phyloP scores from a whole-genome alignment of 2,888 invertebrate species.

The Polylopha cassiicola region DNA sequence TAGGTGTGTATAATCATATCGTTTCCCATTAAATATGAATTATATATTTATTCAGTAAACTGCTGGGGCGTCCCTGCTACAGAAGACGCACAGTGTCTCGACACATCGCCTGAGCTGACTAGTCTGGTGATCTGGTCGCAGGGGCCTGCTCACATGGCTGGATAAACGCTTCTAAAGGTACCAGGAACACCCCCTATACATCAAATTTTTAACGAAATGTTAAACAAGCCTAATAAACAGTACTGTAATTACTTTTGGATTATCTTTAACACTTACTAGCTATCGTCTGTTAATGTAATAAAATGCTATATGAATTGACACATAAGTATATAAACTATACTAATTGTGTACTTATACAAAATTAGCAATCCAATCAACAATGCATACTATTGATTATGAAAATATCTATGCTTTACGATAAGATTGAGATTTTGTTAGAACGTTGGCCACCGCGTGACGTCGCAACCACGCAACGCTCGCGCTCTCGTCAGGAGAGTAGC shows the following conservation, averaged over 20 bases:
- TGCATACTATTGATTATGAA: constrained; percentile 73
- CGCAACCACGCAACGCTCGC: constrained; percentile 26
- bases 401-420: constrained; percentile 66
- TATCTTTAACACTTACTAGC: constrained; percentile 75
- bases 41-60: constrained; percentile 2
- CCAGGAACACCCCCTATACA: constrained; percentile 7
- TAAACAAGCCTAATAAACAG: constrained; percentile 58
- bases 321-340: constrained; percentile 79
- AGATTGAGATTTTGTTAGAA: constrained; percentile 52
- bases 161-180: too few species aligned
- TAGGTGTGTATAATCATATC: constrained; percentile 10
- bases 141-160: too few species aligned
- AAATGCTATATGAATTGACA: constrained; percentile 79
- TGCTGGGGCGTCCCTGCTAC: constrained; percentile 8
- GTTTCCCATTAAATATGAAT: constrained; percentile 11
- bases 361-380: constrained; percentile 74
- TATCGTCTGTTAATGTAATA: constrained; percentile 75
- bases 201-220: constrained; percentile 37
- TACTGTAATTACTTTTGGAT: constrained; percentile 56
- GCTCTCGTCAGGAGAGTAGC: constrained; percentile 19
- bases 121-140: too few species aligned
- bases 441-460: constrained; percentile 28
- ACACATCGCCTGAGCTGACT: too few species aligned
- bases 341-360: constrained; percentile 76
- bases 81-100: too few species aligned